Evolutionary conservation across 92 coral and sea anemone genomes (phyloP).

Genomic region (Anthopleura xanthogrammica): DNA sequence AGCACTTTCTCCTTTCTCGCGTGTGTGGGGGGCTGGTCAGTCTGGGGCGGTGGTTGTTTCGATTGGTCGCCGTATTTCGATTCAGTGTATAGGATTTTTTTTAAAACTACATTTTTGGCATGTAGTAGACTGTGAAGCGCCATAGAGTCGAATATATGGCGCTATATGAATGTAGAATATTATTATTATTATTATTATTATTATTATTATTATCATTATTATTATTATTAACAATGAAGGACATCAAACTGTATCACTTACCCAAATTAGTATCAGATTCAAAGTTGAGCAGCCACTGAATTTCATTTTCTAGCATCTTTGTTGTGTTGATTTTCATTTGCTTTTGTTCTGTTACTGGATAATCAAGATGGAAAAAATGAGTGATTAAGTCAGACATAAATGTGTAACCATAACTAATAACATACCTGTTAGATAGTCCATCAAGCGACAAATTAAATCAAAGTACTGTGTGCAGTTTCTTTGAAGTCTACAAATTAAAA

Average conservation of each 20-base stretch:
- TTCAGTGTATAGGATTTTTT: too few relatives aligned
- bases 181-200: too few relatives aligned
- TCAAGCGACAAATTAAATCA: slow-evolving; percentile 77
- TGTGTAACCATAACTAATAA: not conserved
- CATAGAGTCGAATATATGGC: too few relatives aligned
- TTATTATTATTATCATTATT: not conserved
- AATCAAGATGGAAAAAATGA: not conserved
- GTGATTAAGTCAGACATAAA: not conserved
- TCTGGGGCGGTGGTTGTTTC: too few relatives aligned
- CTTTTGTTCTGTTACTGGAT: slow-evolving; percentile 72
- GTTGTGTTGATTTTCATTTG: slow-evolving; percentile 80
- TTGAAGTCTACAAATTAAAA: slow-evolving; percentile 64
- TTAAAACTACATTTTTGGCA: too few relatives aligned
- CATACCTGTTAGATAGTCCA: slow-evolving; percentile 85
- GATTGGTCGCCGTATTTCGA: too few relatives aligned
- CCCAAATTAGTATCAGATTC: slow-evolving; percentile 60
- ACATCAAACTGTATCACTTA: not conserved
- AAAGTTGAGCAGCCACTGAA: slow-evolving; percentile 74
- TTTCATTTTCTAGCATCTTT: slow-evolving; percentile 80
- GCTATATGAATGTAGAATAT: too few relatives aligned
- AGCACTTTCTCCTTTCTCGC: too few relatives aligned
- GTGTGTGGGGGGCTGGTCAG: too few relatives aligned
- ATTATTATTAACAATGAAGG: not conserved
- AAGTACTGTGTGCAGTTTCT: slow-evolving; percentile 72
- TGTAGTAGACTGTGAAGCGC: too few relatives aligned